Base-by-base conservation (phyloP, 2,888 invertebrate species). In the Acanthosepion lycidas region DNA sequence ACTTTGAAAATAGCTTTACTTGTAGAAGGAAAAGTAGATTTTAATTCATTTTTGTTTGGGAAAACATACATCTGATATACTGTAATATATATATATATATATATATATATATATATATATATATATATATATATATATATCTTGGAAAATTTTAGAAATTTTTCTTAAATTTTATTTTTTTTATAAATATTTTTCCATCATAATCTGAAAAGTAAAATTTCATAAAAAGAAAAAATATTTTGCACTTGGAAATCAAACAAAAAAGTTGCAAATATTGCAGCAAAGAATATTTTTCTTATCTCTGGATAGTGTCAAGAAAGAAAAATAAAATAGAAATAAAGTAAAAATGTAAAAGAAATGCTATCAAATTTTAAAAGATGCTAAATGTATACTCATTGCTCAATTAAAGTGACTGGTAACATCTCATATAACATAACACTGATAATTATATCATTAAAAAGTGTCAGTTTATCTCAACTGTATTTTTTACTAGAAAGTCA, bases 321-420 rank as follows among this genome's bases (percentile, higher is more conserved):
- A 15, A 78, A n/a, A 78, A 78, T 8, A 8, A n/a, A 78, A n/a
- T 3, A n/a, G 6, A 78, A 12, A 78, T n/a, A 28, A 78, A 78
- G 78, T 12, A 78, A 33, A n/a, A 33, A 78, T n/a, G 18, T 33
- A n/a, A 78, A 33, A 33, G n/a, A 78, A 78, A 78, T 15, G 12
- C n/a, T 6, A 20, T 20, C 20, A 78, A 78, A n/a, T 78, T 33
- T 78, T 0, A n/a, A 78, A 78, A 78, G n/a, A 78, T 78, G 78
- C n/a, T n/a, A 78, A 78, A 78, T 78, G n/a, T 78, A 78, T 78
- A 78, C 78, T 78, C 78, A 78, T 78, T 78, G n/a, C 78, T 78
- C n/a, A 33, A 59, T 59, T 59, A 59, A n/a, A 78, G 78, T 78
- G n/a, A 78, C n/a, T 78, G 78, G n/a, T n/a, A 78, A n/a, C 78